Conservation (phyloP, 2,113 vertebrate species). For the Actenoides lindsayi region DNA sequence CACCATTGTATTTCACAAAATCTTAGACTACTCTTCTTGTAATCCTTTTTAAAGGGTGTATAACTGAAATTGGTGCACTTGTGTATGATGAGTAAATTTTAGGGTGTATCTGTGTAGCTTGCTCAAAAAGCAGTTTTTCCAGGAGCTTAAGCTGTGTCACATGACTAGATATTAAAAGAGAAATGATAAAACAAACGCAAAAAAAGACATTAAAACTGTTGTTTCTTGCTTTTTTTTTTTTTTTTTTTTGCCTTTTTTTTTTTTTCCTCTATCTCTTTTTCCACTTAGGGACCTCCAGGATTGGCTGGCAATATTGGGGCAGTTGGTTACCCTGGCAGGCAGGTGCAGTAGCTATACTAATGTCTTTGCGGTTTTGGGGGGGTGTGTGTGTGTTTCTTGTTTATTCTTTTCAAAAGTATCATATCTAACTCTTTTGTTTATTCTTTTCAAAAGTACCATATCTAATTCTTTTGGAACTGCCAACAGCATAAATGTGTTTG, state of each 20-base stretch:
- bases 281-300: conserved; percentile 87
- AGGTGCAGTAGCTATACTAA: conserved; percentile 95
- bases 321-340: conserved; percentile 99
- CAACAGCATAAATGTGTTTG: not conserved
- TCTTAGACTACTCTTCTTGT: not conserved
- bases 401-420: no score
- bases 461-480: not conserved
- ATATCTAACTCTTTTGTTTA: not conserved
- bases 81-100: not conserved
- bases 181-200: not conserved
- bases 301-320: conserved; percentile 83
- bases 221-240: not conserved
- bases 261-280: not conserved
- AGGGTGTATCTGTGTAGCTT: not conserved
- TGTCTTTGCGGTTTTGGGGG: not conserved
- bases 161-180: not conserved
- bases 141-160: not conserved
- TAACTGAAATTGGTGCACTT: not conserved
- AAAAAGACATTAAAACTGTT: not conserved
- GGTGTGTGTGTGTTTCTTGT: no score
- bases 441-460: not conserved
- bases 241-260: not conserved
- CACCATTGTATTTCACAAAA: not conserved
- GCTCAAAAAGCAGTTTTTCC: not conserved
- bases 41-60: not conserved